Base-by-base conservation (phyloP, 2,797 vertebrate genomes). In the Peromyscus attwateri region DNA sequence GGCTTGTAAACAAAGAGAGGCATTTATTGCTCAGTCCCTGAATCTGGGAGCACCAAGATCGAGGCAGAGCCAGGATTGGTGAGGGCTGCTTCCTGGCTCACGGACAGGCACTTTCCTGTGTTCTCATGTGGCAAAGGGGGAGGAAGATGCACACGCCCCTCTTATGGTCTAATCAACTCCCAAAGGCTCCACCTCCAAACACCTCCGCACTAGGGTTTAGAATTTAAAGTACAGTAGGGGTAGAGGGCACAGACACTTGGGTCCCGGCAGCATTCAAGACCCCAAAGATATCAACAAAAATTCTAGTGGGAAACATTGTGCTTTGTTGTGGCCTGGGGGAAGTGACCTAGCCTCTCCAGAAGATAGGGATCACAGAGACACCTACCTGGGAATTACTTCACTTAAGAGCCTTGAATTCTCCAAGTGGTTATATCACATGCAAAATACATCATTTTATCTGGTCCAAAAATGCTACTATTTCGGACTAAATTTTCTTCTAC, bases 391-490 rank as follows among this genome's bases (percentile, higher is more conserved):
- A 95, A 92, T 27, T 73, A 43, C 21, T 80, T 84, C 29, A 37
- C 27, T 77, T 23, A 34, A 87, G 52, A 85, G 8, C 73, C 11
- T 16, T 77, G 55, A 55, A n/a, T 68, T 89, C n/a, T 82, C 73
- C 60, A 60, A 94, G 37, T 8, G 77, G 40, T 70, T 68, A 21
- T 23, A 40, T 75, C 40, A 46, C 29, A 60, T 76, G 25, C 11
- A 25, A 93, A 77, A 40, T 16, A 71, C 77, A 92, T 34, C 4
- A 87, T 89, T n/a, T 79, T 43, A 83, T 55, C 55, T 0, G 3
- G 14, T 94, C 57, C 82, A 31, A 92, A 92, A 92, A 83, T 34
- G 43, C 16, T 57, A 23, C 34, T 68, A 25, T 85, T 87, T 91
- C 73, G 76, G 87, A 83, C 43, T 52, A 37, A 34, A 70, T 92